Percentiles rank a stretch among this genome's conserved stretches.
phyloP scores from a whole-genome alignment of 2,797 vertebrate genomes.

The Argya squamiceps region DNA sequence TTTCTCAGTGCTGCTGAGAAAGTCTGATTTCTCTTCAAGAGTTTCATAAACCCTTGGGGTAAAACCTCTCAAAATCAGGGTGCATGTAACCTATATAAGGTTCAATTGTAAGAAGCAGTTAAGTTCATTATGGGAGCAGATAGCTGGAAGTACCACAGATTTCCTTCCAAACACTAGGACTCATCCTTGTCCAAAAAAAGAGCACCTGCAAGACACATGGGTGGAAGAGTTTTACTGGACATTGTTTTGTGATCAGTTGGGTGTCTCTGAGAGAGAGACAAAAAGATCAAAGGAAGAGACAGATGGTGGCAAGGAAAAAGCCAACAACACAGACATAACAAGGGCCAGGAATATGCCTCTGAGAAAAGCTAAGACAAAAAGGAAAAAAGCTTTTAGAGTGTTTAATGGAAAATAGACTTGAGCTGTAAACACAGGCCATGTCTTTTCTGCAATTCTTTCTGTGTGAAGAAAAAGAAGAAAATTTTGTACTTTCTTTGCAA shows the following conservation, averaged over 20 bases:
- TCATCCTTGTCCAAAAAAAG: neutral
- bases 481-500: conserved; percentile 6
- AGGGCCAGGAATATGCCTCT: conserved; percentile 31
- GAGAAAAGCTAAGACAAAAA: conserved; percentile 24
- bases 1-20: neutral
- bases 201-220: conserved; percentile 46
- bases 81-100: neutral
- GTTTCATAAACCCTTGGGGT: neutral
- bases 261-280: neutral
- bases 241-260: conserved; percentile 47
- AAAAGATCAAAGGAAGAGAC: conserved; percentile 54
- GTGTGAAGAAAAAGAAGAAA: neutral
- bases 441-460: neutral
- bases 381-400: conserved; percentile 10
- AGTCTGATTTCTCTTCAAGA: neutral
- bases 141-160: neutral
- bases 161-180: neutral
- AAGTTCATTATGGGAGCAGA: neutral
- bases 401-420: conserved; percentile 32
- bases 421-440: conserved; percentile 25
- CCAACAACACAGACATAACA: conserved; percentile 8
- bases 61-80: neutral
- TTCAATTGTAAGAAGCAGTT: neutral
- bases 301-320: conserved; percentile 36
- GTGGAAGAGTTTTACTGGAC: neutral